phyloP scores from a whole-genome alignment of 2,888 invertebrate species.

The Chorisops tibialis region DNA sequence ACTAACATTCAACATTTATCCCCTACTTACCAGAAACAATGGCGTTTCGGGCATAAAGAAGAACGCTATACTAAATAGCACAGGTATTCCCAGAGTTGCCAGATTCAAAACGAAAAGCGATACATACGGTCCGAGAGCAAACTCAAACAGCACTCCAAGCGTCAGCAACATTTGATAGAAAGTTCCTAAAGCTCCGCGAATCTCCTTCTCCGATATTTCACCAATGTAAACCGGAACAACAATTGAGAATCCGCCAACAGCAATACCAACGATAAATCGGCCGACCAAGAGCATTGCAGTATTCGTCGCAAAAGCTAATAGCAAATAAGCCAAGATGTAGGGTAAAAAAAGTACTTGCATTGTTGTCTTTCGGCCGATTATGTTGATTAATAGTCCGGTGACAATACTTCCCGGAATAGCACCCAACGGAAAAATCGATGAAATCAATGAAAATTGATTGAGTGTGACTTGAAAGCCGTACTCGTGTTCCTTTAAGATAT shows the following conservation, averaged over 20 bases:
- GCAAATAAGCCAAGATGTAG: neutral
- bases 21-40: slow-evolving; percentile 55
- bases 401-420: slow-evolving; percentile 64
- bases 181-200: slow-evolving; percentile 74
- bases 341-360: neutral
- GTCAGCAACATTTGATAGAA: slow-evolving; percentile 78
- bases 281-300: neutral
- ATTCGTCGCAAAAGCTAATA: neutral
- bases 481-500: neutral
- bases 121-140: slow-evolving; percentile 54
- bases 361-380: slow-evolving; percentile 51
- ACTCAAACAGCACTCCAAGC: slow-evolving; percentile 69
- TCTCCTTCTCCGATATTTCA: slow-evolving; percentile 74
- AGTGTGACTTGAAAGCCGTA: slow-evolving; percentile 55
- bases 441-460: slow-evolving; percentile 61
- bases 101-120: neutral
- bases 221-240: slow-evolving; percentile 73
- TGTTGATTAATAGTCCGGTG: slow-evolving; percentile 56
- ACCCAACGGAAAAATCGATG: slow-evolving; percentile 63
- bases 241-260: slow-evolving; percentile 73
- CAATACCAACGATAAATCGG: neutral
- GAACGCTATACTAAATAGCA: slow-evolving; percentile 63
- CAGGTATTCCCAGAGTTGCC: slow-evolving; percentile 41
- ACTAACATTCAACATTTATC: too few species aligned
- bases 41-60: slow-evolving; percentile 81